Evolutionary conservation across 2,888 invertebrate genomes (phyloP).

Genomic region (Cheilosia scutellata): DNA sequence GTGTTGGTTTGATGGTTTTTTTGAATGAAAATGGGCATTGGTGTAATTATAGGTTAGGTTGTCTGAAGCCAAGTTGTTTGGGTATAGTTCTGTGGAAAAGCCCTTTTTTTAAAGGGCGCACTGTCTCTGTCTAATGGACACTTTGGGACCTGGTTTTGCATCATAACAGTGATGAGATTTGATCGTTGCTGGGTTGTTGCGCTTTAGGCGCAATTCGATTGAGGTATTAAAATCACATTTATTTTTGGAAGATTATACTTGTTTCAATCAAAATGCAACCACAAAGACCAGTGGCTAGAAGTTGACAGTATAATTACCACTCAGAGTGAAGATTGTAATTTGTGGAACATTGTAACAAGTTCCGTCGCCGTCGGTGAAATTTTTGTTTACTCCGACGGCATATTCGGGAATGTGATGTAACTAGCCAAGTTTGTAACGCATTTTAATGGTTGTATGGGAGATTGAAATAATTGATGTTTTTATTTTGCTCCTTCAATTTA

Average conservation of each 20-base stretch:
- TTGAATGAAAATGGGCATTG: conserved; percentile 70
- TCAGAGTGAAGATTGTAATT: conserved; percentile 19
- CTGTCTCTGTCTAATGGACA: conserved; percentile 30
- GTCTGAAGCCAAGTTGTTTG: conserved; percentile 48
- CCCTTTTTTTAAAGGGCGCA: conserved; percentile 22
- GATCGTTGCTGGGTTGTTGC: conserved; percentile 13
- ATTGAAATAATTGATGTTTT: too few species aligned
- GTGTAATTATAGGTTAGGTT: conserved; percentile 69
- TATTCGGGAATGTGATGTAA: too few species aligned
- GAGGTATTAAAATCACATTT: conserved; percentile 67
- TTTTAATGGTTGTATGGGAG: too few species aligned
- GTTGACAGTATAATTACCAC: conserved; percentile 59
- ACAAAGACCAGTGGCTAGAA: conserved; percentile 73
- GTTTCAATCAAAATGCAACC: conserved; percentile 15
- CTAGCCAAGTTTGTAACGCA: too few species aligned
- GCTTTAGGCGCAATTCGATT: conserved; percentile 44
- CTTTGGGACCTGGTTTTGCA: conserved; percentile 10
- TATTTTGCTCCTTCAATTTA: too few species aligned
- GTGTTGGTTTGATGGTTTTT: conserved; percentile 22
- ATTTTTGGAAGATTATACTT: conserved; percentile 44
- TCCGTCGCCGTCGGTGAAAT: conserved; percentile 23
- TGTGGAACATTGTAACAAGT: conserved; percentile 3
- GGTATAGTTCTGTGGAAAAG: conserved; percentile 61
- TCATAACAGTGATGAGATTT: conserved; percentile 28
- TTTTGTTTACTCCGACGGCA: conserved; percentile 20